Evolutionary conservation across 1,140 invertebrate genomes (phyloP), one percentile per base, ranked within the genome.

Genomic region (Drosophila ercepeae): DNA sequence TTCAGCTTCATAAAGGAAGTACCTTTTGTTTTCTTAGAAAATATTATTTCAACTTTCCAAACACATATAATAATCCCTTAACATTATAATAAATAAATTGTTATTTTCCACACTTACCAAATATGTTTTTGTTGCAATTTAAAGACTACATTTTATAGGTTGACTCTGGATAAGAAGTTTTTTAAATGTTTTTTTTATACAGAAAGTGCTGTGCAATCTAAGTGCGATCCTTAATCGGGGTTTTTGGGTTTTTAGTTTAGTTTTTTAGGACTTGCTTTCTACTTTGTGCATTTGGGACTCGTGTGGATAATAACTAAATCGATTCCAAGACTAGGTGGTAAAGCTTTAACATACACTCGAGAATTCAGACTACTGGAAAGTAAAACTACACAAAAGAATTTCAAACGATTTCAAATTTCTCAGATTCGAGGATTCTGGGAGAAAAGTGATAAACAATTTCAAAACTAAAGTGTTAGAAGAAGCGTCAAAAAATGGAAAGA

Each of bases 401-500:
- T n/a, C n/a, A 44, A 53, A 34, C 27, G 9, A 45, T 60, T 39
- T 39, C 1, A 27, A 59, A 23, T 14, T 2, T 21, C 21, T 2
- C 2, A 21, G 21, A n/a, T 25, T 51, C n/a, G 29, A 34, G 45
- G 21, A 45, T 65, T 45, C 34, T n/a, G 21, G 29, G 50, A 44
- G 9, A 34, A 25, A 16, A 45, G 27, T 67, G 60, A 39, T 65
- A 44, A 32, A 32, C 52, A 42, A 52, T 65, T 67, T 52, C n/a
- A 11, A 44, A 27, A 72, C 19, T 16, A 55, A 54, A 73, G 59
- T 57, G 48, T 34, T 75, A 25, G 52, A 69, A 78, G 51, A 81
- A 78, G 60, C 81, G 25, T 50, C 57, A 39, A 44, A 75, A 64
- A 69, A 36, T 32, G 0, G n/a, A n/a, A 41, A 1, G 44, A 51